Evolutionary conservation across 2,113 vertebrate genomes (phyloP).

Genomic region (Lathamus discolor): DNA sequence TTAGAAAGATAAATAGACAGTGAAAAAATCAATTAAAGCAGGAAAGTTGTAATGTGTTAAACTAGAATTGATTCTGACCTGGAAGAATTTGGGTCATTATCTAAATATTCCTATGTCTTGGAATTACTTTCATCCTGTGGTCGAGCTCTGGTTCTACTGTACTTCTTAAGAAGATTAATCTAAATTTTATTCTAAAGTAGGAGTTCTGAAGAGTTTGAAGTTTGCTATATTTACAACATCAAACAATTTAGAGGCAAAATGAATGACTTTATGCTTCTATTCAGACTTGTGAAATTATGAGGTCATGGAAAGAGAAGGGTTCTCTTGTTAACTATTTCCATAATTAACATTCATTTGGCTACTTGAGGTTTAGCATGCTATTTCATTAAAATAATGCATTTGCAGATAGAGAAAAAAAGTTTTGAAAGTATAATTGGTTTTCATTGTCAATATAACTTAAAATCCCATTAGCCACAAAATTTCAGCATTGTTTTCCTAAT

Average conservation of each 20-base stretch:
- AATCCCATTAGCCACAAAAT: slow-evolving; percentile 68
- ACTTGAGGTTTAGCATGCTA: slow-evolving; percentile 29
- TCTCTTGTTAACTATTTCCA: slow-evolving; percentile 44
- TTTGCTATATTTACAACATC: slow-evolving; percentile 39
- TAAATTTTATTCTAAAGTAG: slow-evolving; percentile 7
- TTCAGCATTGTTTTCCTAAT: slow-evolving; percentile 70
- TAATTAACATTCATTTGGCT: slow-evolving; percentile 64
- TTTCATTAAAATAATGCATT: slow-evolving; percentile 60
- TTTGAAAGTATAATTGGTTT: slow-evolving; percentile 67
- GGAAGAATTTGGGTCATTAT: slow-evolving; percentile 38
- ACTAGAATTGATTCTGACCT: slow-evolving; percentile 53
- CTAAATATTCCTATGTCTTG: slow-evolving; percentile 47
- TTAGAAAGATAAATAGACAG: slow-evolving; percentile 64
- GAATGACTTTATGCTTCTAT: slow-evolving; percentile 10
- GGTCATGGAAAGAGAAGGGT: not conserved
- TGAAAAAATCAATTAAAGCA: slow-evolving; percentile 63
- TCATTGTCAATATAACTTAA: slow-evolving; percentile 69
- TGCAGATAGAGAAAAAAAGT: slow-evolving; percentile 39
- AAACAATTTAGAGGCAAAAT: slow-evolving; percentile 29
- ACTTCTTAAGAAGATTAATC: slow-evolving; percentile 33
- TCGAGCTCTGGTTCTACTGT: not conserved
- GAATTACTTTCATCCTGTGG: slow-evolving; percentile 34
- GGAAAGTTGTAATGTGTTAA: slow-evolving; percentile 52
- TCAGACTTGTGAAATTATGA: slow-evolving; percentile 36
- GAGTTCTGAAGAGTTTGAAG: slow-evolving; percentile 30